Conservation (phyloP, 2,888 invertebrate genomes). For the Lasioglossum villosulum region DNA sequence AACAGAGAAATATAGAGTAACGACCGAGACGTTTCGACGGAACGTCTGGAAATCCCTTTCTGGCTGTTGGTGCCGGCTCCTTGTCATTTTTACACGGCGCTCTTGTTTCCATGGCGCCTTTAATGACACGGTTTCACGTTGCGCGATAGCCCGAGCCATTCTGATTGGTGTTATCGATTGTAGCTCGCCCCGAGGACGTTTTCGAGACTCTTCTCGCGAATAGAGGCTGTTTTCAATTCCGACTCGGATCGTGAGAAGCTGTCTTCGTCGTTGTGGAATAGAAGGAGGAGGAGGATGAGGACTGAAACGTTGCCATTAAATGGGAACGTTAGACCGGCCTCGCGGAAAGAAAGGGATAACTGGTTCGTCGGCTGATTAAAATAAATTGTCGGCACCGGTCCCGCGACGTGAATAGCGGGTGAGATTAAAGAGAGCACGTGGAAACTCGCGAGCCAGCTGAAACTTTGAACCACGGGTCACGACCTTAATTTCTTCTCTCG, state of each 20-base stretch:
- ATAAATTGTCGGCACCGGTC: constrained; percentile 48
- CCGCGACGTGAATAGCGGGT: constrained; percentile 39
- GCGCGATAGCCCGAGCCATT: background rate
- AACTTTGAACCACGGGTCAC: constrained; percentile 64
- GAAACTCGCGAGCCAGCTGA: constrained; percentile 55
- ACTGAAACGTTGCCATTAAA: background rate
- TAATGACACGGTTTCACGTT: background rate
- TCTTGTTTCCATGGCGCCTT: background rate
- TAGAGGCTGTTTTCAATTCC: background rate
- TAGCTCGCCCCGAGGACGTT: background rate
- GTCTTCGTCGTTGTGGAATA: background rate
- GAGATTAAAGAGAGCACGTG: constrained; percentile 52
- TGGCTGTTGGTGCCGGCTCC: background rate
- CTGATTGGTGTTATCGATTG: background rate
- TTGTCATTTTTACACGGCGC: constrained; percentile 22
- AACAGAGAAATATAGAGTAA: constrained; percentile 49
- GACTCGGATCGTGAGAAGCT: background rate
- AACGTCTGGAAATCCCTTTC: constrained; percentile 27
- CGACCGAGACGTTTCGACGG: constrained; percentile 38
- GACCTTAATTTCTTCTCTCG: constrained; percentile 66
- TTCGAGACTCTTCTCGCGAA: background rate
- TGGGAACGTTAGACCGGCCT: constrained; percentile 14
- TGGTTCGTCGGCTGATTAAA: constrained; percentile 54
- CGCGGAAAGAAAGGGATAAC: constrained; percentile 51
- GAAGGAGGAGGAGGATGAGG: background rate